Evolutionary conservation across 2,113 vertebrate species (phyloP), one percentile per base, ranked within the genome.

Genomic region (Megatriorchis doriae): DNA sequence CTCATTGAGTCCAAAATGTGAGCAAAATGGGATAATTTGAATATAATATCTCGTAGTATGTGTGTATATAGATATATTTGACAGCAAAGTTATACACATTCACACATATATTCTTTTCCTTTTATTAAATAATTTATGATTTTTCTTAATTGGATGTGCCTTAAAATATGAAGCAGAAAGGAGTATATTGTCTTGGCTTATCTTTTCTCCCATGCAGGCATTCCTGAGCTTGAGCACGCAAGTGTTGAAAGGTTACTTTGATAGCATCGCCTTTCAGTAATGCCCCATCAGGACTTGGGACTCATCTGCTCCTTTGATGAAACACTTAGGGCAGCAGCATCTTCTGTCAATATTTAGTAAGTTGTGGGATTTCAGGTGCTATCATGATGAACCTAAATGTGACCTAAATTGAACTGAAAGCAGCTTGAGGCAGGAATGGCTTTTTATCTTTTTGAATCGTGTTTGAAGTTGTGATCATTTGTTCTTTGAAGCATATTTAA

Each of bases 361-460:
- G 22, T n/a, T 87, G 93, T 55, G 67, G 38, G 78, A 91, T 94
- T 94, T 94, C 61, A 86, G 78, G 43, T 40, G 63, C 56, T 84
- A 74, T 85, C 63, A 6, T 25, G 86, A 88, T 88, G 71, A 90
- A 94, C 91, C 84, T 88, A 61, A 91, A 79, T 55, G 81, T 87
- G 86, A 94, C 45, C 81, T 67, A 75, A 77, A 92, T 70, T 96
- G 95, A 98, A 85, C 77, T 90, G 94, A 92, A 93, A 53, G 84
- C 86, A 95, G 75, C 84, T 95, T 83, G 71, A 95, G 90, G 94
- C 84, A 94, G 68, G 31, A 90, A 36, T 67, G 52, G 78, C 95
- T 95, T 97, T 96, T 97, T 94, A 93, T 96, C 87, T 93, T 94
- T 81, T 81, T 34, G 72, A 96, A 95, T 92, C 20, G 1, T 90